Evolutionary conservation across 1,140 invertebrate genomes (phyloP).

Genomic region (Leptinotarsa undecemlineata): DNA sequence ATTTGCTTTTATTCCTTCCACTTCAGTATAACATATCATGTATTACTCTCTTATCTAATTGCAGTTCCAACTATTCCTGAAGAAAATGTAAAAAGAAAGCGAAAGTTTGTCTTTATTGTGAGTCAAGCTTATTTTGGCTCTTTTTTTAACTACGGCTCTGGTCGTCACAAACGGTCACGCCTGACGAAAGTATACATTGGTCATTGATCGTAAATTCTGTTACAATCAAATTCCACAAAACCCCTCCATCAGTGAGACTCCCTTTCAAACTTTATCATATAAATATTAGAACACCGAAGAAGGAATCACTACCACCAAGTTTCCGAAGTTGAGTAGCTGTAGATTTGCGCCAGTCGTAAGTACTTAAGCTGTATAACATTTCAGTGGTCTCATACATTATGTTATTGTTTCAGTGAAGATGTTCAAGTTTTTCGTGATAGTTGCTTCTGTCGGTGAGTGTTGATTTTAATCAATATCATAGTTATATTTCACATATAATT

Average conservation of each 20-base stretch:
- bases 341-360: too few species aligned
- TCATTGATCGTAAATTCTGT: background rate
- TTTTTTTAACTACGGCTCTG: background rate
- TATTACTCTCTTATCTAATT: too few species aligned
- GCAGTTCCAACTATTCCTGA: too few species aligned
- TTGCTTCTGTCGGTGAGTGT: constrained; percentile 33
- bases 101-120: too few species aligned
- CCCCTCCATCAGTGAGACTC: background rate
- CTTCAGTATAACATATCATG: too few species aligned
- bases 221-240: background rate
- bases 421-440: constrained; percentile 39
- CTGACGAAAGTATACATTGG: background rate
- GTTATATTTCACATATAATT: too few species aligned
- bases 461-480: too few species aligned
- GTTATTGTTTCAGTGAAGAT: constrained; percentile 25
- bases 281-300: background rate
- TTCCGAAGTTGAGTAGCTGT: background rate
- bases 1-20: too few species aligned
- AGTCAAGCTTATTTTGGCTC: too few species aligned
- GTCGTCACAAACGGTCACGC: background rate
- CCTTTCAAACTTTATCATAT: constrained; percentile 3
- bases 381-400: too few species aligned
- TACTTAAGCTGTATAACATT: too few species aligned
- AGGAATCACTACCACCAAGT: background rate
- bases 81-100: too few species aligned